These are phyloP conservation scores for Motacilla tschutschensis DNA, from an alignment of 2,113 vertebrate genomes.

Conservation along the genomic window DNA sequence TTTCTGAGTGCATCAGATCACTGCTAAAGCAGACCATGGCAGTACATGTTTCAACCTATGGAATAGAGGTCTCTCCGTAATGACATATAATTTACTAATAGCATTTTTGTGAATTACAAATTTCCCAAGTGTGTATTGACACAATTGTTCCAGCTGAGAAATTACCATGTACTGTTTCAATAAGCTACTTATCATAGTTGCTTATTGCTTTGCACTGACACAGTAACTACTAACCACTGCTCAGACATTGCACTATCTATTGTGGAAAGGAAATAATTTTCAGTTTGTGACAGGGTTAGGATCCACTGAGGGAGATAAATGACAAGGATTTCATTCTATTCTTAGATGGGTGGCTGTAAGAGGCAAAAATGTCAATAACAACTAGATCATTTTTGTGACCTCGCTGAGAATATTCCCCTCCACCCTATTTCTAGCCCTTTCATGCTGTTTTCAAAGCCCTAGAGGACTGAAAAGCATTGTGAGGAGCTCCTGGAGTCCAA, in stretches of 20 bases:
- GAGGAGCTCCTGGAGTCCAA: background rate
- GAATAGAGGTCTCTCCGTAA: background rate
- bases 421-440: conserved; percentile 11
- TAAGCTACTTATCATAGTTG: conserved; percentile 15
- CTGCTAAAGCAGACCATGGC: background rate
- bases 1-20: background rate
- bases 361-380: conserved; percentile 49
- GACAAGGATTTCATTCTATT: conserved; percentile 19
- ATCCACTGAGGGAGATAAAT: conserved; percentile 29
- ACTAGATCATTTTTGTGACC: conserved; percentile 37
- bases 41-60: background rate
- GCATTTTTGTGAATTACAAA: background rate
- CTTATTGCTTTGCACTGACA: background rate
- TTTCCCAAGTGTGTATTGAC: background rate
- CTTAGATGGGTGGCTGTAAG: conserved; percentile 6
- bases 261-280: conserved; percentile 37
- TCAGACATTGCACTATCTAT: background rate
- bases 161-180: background rate
- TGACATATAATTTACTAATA: background rate
- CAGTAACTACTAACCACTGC: background rate
- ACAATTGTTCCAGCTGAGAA: conserved; percentile 24
- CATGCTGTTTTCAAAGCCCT: conserved; percentile 33
- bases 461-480: background rate
- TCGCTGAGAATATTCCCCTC: background rate
- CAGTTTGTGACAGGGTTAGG: conserved; percentile 17